A percentile compares a stretch with the other conserved stretches of the same genome.
Conservation (phyloP, 2,888 invertebrate genomes). For the Tridacna gigas region DNA sequence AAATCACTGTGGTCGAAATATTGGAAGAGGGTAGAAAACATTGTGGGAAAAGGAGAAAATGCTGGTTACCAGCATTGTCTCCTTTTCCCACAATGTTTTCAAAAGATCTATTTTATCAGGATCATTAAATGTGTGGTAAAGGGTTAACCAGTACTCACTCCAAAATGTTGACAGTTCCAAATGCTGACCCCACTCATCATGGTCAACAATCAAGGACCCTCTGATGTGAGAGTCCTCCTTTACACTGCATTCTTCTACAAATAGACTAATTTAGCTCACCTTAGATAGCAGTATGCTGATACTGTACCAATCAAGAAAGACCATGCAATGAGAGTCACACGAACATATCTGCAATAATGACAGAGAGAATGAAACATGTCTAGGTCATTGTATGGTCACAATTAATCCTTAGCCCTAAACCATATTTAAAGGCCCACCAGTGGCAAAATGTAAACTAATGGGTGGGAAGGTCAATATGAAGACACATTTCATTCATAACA, state of each 20-base stretch:
- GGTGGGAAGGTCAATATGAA: too few relatives aligned
- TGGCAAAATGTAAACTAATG: too few relatives aligned
- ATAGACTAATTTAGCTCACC: conserved; percentile 58
- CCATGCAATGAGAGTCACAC: conserved; percentile 75
- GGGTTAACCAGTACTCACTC: background rate
- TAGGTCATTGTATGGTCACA: too few relatives aligned
- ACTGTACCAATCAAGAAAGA: conserved; percentile 75
- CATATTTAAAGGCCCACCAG: too few relatives aligned
- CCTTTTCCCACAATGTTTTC: background rate
- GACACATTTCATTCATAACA: too few relatives aligned
- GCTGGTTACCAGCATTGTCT: background rate
- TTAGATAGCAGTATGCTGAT: conserved; percentile 72
- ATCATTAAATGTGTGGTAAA: background rate
- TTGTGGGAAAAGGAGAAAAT: background rate
- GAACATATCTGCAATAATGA: conserved; percentile 73
- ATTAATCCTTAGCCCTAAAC: too few relatives aligned
- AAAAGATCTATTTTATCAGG: too few relatives aligned
- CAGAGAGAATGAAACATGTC: too few relatives aligned
- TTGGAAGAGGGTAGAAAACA: background rate
- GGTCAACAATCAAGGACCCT: background rate
- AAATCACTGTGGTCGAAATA: background rate
- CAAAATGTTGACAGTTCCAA: background rate
- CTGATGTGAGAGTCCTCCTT: background rate
- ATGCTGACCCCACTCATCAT: background rate
- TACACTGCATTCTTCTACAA: background rate